Evolutionary conservation across 2,797 vertebrate species (phyloP).

Genomic region (Manis javanica): DNA sequence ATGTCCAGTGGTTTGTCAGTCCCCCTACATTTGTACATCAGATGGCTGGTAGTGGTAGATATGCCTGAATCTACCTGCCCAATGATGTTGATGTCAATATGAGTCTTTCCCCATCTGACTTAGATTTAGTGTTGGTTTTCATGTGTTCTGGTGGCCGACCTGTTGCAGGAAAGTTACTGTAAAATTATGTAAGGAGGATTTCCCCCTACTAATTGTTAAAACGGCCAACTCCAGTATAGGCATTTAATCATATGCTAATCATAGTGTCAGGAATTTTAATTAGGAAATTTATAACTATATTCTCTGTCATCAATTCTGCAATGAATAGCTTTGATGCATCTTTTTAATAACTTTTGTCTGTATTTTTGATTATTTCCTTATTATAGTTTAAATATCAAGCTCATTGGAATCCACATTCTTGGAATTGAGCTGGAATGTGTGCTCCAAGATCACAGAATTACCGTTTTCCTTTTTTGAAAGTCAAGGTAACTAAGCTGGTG

Average conservation of each 20-base stretch:
- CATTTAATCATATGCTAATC: background rate
- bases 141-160: background rate
- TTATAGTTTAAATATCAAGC: background rate
- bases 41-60: background rate
- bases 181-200: background rate
- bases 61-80: background rate
- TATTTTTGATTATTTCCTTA: constrained; percentile 2
- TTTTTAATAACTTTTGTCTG: constrained; percentile 7
- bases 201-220: background rate
- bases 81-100: background rate
- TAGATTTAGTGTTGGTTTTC: background rate
- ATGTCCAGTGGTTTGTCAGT: background rate
- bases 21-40: background rate
- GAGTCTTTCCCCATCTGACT: background rate
- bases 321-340: background rate
- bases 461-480: constrained; percentile 19
- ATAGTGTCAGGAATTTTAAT: constrained; percentile 26
- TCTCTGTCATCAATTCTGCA: background rate
- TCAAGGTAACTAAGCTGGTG: background rate
- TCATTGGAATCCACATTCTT: constrained; percentile 5
- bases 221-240: background rate
- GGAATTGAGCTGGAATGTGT: background rate
- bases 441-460: background rate
- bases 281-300: background rate
- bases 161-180: background rate